Base-by-base conservation (phyloP, 1,140 invertebrate genomes). In the Portunus trituberculatus region DNA sequence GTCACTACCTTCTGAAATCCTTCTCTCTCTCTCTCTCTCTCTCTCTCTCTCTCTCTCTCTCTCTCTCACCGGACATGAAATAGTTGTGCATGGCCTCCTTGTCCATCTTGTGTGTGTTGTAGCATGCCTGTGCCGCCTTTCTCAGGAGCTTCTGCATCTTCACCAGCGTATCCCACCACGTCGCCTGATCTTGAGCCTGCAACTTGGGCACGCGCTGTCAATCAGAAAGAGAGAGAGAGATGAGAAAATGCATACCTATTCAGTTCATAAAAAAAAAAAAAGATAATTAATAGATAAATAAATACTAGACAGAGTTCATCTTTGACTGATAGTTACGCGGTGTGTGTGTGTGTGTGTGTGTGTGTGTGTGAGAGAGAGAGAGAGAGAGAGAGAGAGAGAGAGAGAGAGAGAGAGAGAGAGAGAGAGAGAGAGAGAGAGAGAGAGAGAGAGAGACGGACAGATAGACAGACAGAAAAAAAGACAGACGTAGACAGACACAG, bases 21-120 rank as follows among this genome's bases (percentile, higher is more conserved):
- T 39, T 39, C 10, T 59, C 10, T 59, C 10, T 59, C 10, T 59
- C 10, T 59, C 16, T 59, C 10, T 59, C 10, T 59, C 10, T 59
- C 10, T 59, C 10, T 59, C 10, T 59, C 10, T 59, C 10, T 59
- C 10, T 59, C 10, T 59, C 10, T 59, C 10, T 59, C 10, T 59
- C 6, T 76, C 16, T 76, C 67, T 76, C 97, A 99, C 99, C 99
- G 94, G 99, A 99, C 99, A 99, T 99, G 96, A 99, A 99, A 97
- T 99, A 99, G 97, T 99, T 99, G 96, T 99, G 99, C 98, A 99
- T 99, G 25, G 98, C 98, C 88, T 99, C 99, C 96, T 99, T 98
- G 96, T 98, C 98, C 96, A 99, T 98, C 97, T 98, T 99, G 4
- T 98, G 98, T 96, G 98, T 97, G 89, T 98, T 98, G 96, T 98